Evolutionary conservation across 2,113 vertebrate genomes (phyloP).

Genomic region (Sminthopsis crassicaudata): DNA sequence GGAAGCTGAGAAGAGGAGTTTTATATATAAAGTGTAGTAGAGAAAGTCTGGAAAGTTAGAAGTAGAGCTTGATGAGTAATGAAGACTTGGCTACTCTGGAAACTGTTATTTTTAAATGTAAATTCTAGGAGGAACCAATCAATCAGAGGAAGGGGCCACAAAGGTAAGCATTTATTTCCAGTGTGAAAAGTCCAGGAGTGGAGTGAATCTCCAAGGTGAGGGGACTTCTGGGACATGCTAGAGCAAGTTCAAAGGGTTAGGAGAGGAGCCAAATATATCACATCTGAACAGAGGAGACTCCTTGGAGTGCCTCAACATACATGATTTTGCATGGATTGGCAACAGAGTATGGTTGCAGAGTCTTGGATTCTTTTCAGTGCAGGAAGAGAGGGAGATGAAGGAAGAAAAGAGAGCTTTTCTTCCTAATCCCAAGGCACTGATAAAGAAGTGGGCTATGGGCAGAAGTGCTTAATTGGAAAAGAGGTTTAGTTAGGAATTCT

Average conservation of each 20-base stretch:
- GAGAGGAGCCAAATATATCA: neutral
- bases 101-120: neutral
- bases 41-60: neutral
- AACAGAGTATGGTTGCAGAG: neutral
- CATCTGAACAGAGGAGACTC: neutral
- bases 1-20: neutral
- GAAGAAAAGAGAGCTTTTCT: neutral
- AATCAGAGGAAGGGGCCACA: neutral
- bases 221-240: neutral
- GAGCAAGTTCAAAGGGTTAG: neutral
- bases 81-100: neutral
- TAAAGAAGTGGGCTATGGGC: neutral
- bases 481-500: neutral
- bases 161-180: neutral
- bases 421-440: neutral
- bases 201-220: neutral
- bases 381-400: neutral
- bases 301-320: neutral
- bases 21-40: neutral
- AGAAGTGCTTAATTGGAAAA: neutral
- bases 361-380: neutral
- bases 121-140: neutral
- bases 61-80: neutral
- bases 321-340: neutral
- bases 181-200: neutral